These are phyloP conservation scores for Panorpa germanica DNA, from an alignment of 2,888 invertebrate genomes.

Conservation along the genomic window DNA sequence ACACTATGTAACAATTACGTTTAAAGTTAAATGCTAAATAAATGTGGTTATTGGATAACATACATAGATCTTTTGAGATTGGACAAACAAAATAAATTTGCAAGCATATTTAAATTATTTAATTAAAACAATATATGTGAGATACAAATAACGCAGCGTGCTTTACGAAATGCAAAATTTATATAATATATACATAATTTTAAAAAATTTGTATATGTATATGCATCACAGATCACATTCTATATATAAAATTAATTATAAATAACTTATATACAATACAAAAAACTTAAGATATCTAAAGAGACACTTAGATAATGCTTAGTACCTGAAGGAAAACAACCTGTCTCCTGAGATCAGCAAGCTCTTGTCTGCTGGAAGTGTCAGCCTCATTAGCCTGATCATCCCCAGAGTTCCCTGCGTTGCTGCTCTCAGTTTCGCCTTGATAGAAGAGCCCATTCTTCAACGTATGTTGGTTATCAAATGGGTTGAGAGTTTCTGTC, in stretches of 20 bases:
- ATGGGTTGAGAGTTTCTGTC: conserved; percentile 81
- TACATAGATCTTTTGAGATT: no score
- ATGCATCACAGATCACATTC: not conserved
- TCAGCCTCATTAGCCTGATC: conserved; percentile 24
- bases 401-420: conserved; percentile 34
- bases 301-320: conserved; percentile 2
- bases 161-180: no score
- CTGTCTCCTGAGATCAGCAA: conserved; percentile 64
- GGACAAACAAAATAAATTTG: no score
- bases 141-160: no score
- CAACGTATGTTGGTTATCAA: conserved; percentile 34
- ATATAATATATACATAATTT: conserved; percentile 1
- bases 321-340: conserved; percentile 60
- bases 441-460: conserved; percentile 47
- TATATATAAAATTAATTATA: conserved; percentile 1
- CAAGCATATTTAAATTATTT: no score
- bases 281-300: conserved; percentile 8
- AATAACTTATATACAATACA: conserved; percentile 5
- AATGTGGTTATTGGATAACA: no score
- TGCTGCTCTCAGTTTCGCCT: conserved; percentile 23
- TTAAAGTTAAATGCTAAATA: no score
- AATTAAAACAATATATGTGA: no score
- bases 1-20: no score
- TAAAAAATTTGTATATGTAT: not conserved
- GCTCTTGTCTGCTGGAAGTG: conserved; percentile 33